Percentiles rank a stretch among this genome's conserved stretches.
Conservation (phyloP, 2,888 invertebrate genomes). For the Arge pagana region DNA sequence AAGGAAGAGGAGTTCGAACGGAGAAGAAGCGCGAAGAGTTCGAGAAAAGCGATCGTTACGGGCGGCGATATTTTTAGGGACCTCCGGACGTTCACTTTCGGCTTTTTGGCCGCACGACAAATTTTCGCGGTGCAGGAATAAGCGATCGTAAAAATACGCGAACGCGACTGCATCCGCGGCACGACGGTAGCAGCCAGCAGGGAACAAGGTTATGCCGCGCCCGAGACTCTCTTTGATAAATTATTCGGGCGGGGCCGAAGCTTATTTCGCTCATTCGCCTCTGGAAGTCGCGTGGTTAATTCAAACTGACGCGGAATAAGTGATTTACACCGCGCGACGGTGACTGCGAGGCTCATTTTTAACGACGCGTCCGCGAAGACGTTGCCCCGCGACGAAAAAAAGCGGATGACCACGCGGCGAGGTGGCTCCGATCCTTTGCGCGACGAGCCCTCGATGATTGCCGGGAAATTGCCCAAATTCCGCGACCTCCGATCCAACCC, state of each 20-base stretch:
- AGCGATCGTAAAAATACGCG: conserved; percentile 48
- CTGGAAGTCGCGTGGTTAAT: conserved; percentile 14
- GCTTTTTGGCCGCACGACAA: conserved; percentile 54
- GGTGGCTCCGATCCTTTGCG: no score
- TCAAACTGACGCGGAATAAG: conserved; percentile 21
- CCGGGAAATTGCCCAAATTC: no score
- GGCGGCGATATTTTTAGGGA: conserved; percentile 49
- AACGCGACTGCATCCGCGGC: no score
- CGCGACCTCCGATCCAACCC: no score
- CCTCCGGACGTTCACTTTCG: conserved; percentile 49
- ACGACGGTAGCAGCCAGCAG: no score
- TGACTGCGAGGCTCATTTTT: conserved; percentile 17
- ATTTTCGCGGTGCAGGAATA: conserved; percentile 35
- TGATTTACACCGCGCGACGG: conserved; percentile 13
- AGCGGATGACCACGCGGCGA: no score
- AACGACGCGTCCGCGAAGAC: neutral
- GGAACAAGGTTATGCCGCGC: conserved; percentile 43
- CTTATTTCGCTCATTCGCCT: neutral
- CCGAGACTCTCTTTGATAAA: conserved; percentile 46
- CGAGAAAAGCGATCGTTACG: conserved; percentile 26
- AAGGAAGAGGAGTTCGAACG: conserved; percentile 23
- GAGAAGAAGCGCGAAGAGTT: conserved; percentile 30
- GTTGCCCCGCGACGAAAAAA: no score
- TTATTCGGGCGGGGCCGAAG: conserved; percentile 32
- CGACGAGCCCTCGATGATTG: no score